Percentiles rank a stretch among this genome's conserved stretches.
Conservation (phyloP, 2,888 invertebrate genomes). For the Caprella mutica region DNA sequence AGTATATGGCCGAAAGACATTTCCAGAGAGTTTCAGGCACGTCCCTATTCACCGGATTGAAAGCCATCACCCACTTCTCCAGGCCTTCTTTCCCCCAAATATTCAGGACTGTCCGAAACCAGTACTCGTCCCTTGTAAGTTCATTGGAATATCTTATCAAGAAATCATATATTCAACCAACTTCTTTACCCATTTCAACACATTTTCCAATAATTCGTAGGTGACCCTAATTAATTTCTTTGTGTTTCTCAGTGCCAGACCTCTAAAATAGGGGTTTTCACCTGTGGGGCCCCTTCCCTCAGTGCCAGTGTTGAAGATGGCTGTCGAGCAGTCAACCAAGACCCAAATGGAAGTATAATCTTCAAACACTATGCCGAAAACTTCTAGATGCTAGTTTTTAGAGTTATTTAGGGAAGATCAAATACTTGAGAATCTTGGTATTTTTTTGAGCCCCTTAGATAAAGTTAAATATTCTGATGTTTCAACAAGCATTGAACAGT, state of each 20-base stretch:
- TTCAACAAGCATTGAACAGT: too few relatives aligned
- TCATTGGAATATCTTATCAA: not conserved
- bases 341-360: constrained; percentile 44
- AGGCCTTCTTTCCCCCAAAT: constrained; percentile 48
- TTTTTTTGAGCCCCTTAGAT: not conserved
- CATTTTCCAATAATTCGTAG: too few relatives aligned
- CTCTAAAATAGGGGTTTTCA: constrained; percentile 51
- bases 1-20: constrained; percentile 53
- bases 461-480: too few relatives aligned
- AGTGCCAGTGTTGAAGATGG: constrained; percentile 48
- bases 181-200: not conserved
- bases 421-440: not conserved
- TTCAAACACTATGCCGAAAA: constrained; percentile 53
- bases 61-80: constrained; percentile 53
- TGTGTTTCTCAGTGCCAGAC: constrained; percentile 40
- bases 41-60: constrained; percentile 51
- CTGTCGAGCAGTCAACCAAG: constrained; percentile 46
- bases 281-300: constrained; percentile 52
- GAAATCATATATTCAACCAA: not conserved
- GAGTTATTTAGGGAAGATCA: not conserved
- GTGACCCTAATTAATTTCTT: not conserved
- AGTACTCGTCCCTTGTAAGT: constrained; percentile 40
- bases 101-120: constrained; percentile 45
- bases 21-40: constrained; percentile 50
- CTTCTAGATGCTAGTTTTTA: constrained; percentile 43